A percentile compares a stretch with the other conserved stretches of the same genome.
Evolutionary conservation across 2,888 invertebrate species (phyloP).

Genomic region (Marronus borbonicus): DNA sequence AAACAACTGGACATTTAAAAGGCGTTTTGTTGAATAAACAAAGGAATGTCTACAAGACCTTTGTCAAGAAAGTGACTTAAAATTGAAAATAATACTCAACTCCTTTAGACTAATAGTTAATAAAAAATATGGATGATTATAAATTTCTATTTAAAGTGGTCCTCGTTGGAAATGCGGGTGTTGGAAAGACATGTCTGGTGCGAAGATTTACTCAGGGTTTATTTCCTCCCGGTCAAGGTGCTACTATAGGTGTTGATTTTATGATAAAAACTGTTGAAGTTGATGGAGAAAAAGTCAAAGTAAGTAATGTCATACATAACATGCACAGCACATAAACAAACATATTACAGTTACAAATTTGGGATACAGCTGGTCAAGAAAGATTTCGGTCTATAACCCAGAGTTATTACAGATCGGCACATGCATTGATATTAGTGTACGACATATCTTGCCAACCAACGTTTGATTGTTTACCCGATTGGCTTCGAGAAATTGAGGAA

Average conservation of each 20-base stretch:
- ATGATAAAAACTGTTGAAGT: constrained; percentile 99
- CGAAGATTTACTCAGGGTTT: constrained; percentile 97
- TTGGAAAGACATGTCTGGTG: constrained; percentile 98
- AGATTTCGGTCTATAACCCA: constrained; percentile 97
- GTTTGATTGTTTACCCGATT: constrained; percentile 97
- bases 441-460: constrained; percentile 98
- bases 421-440: constrained; percentile 96
- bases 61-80: constrained; percentile 39
- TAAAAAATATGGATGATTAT: constrained; percentile 91
- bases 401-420: constrained; percentile 97
- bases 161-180: constrained; percentile 97
- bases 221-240: constrained; percentile 98
- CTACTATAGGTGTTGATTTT: constrained; percentile 99
- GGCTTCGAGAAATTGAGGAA: constrained; percentile 97
- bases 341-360: constrained; percentile 90
- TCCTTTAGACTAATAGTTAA: constrained; percentile 17
- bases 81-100: constrained; percentile 8
- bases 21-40: constrained; percentile 42
- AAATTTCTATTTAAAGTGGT: constrained; percentile 99
- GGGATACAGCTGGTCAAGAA: constrained; percentile 99
- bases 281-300: constrained; percentile 95
- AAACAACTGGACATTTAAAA: constrained; percentile 31
- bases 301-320: constrained; percentile 65
- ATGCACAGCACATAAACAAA: neutral
- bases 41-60: constrained; percentile 34